phyloP scores from a whole-genome alignment of 2,888 invertebrate species.

The Empis livida region DNA sequence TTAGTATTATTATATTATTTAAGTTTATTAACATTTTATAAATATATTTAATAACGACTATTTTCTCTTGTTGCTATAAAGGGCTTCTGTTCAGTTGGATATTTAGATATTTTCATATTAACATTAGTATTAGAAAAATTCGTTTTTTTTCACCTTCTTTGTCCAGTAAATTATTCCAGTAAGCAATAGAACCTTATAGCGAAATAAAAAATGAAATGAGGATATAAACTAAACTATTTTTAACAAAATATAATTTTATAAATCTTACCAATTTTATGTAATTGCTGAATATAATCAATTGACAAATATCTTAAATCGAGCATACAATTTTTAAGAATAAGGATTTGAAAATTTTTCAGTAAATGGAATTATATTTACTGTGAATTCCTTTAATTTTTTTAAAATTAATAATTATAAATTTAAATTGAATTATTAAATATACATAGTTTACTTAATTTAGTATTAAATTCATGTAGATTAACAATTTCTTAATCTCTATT shows the following conservation, averaged over 20 bases:
- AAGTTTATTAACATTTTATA: no score
- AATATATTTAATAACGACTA: no score
- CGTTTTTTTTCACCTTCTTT: conserved; percentile 36
- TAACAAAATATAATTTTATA: no score
- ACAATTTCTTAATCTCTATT: conserved; percentile 40
- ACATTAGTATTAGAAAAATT: no score
- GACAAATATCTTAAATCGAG: conserved; percentile 42
- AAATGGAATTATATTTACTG: conserved; percentile 43
- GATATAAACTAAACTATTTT: background rate
- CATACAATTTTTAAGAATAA: conserved; percentile 25
- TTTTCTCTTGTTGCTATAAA: conserved; percentile 7
- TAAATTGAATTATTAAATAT: no score
- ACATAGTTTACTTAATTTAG: conserved; percentile 22
- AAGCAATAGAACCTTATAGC: conserved; percentile 37
- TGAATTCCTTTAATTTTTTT: conserved; percentile 43
- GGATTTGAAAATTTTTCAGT: conserved; percentile 36
- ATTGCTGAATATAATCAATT: conserved; percentile 49
- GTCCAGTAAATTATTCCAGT: conserved; percentile 50
- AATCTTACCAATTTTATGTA: conserved; percentile 31
- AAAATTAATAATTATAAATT: conserved; percentile 5
- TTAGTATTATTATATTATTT: no score
- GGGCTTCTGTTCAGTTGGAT: no score
- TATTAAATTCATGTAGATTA: conserved; percentile 30
- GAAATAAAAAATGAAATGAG: background rate
- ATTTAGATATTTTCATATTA: no score